Base-by-base conservation (phyloP, 2,888 invertebrate species). In the Agrotis ipsilon region DNA sequence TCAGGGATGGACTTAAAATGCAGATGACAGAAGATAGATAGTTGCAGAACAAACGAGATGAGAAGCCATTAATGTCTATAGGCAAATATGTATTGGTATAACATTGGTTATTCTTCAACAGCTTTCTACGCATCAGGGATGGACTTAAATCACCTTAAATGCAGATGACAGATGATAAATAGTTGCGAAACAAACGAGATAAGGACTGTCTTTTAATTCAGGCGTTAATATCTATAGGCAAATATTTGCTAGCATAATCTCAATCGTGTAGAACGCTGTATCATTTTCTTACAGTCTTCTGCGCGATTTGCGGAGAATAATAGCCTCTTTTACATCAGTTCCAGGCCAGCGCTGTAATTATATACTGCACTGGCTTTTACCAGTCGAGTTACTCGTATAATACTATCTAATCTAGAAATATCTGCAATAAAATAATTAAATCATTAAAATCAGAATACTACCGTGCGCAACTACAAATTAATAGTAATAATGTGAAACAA, bases 281-380 rank as follows among this genome's bases (percentile, higher is more conserved):
- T n/a, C n/a, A 39, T 39, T 49, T 61, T 32, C 13, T 24, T 61
- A 61, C 18, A 49, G n/a, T 18, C 57, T 69, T 60, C 43, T 51
- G 51, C n/a, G 43, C 65, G 39, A 64, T 69, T 75, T 68, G 51
- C 52, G n/a, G 16, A 1, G n/a, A 55, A 19, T 55, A 75, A 75
- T 52, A 55, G 43, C 48, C 11, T 57, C 13, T 24, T 55, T 19
- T 46, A 59, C 76, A 49, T 59, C 46, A 61, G n/a, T 63, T 57
- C 39, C 64, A 69, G 45, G 60, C 45, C 39, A 75, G 21, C 18
- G 5, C 24, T 21, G 27, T 75, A 49, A 78, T 75, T 64, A n/a
- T 75, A 77, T 64, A 21, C 27, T 19, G 57, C 60, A 46, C 61
- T 64, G 51, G 45, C 60, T 75, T 32, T 52, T 62, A 62, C 67